These are phyloP conservation scores for Harpagoxenus sublaevis DNA, from an alignment of 2,888 invertebrate genomes.

Conservation along the genomic window DNA sequence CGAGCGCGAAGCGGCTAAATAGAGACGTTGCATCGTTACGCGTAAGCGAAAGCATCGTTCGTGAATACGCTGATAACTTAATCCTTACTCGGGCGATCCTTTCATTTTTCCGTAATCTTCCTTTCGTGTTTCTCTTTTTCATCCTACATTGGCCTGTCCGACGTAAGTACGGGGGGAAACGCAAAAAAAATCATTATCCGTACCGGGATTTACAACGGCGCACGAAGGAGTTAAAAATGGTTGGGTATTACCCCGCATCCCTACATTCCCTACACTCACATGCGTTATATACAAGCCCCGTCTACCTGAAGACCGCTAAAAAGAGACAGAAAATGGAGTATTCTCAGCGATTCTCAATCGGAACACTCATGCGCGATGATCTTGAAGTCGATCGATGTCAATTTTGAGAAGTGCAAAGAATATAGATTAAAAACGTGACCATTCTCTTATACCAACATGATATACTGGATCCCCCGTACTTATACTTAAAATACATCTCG, in stretches of 20 bases:
- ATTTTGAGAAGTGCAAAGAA: not conserved
- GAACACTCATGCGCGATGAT: conserved; percentile 31
- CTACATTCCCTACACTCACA: conserved; percentile 35
- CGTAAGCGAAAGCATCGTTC: not conserved
- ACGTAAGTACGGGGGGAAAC: not conserved
- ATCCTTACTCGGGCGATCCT: not conserved
- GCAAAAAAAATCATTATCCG: conserved; percentile 40
- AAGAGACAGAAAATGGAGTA: conserved; percentile 75
- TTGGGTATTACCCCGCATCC: conserved; percentile 56
- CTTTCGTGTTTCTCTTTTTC: not conserved
- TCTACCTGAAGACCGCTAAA: conserved; percentile 66
- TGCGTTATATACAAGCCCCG: conserved; percentile 57
- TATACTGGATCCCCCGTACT: too few species aligned
- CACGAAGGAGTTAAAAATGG: conserved; percentile 33
- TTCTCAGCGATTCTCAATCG: conserved; percentile 74
- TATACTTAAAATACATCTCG: not conserved
- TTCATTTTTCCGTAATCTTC: not conserved
- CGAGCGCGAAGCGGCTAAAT: not conserved
- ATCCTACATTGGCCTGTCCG: conserved; percentile 4
- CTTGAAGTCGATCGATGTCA: not conserved
- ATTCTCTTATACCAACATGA: not conserved
- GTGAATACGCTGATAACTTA: conserved; percentile 1
- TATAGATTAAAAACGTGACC: not conserved
- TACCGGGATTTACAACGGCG: conserved; percentile 39
- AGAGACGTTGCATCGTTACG: not conserved